Percentiles rank a stretch among this genome's conserved stretches.
These are phyloP conservation scores for Ctenomys sociabilis DNA, from an alignment of 2,113 vertebrate species.

Conservation along the genomic window DNA sequence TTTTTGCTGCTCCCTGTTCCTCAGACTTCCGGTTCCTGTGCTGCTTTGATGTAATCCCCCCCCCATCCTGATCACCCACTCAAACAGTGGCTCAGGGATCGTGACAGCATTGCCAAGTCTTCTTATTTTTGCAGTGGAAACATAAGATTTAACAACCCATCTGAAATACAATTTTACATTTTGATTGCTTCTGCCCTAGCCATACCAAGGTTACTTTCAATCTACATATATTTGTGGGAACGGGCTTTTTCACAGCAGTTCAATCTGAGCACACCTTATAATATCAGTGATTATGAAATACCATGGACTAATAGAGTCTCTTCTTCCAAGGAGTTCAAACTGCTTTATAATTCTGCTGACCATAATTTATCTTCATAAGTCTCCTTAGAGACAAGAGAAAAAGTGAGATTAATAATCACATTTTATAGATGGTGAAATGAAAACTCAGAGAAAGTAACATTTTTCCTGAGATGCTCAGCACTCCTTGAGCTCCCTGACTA, in stretches of 20 bases:
- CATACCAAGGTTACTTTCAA: constrained; percentile 73
- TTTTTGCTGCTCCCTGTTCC: background rate
- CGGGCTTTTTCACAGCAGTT: constrained; percentile 59
- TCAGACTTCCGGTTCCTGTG: background rate
- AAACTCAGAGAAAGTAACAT: constrained; percentile 61
- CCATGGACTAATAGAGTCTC: constrained; percentile 59
- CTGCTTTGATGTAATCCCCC: background rate
- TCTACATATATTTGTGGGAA: constrained; percentile 76
- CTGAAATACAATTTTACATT: constrained; percentile 76
- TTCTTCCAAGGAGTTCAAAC: constrained; percentile 74
- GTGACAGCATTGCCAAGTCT: constrained; percentile 9
- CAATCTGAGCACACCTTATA: constrained; percentile 66
- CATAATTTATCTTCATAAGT: constrained; percentile 75
- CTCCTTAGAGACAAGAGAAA: constrained; percentile 53
- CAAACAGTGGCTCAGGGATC: constrained; percentile 11
- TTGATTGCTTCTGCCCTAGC: constrained; percentile 78
- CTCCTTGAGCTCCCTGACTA: background rate
- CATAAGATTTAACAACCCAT: constrained; percentile 72
- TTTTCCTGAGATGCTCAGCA: constrained; percentile 46
- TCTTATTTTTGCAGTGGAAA: constrained; percentile 61
- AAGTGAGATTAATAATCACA: constrained; percentile 75
- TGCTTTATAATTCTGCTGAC: constrained; percentile 68
- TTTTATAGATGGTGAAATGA: constrained; percentile 75
- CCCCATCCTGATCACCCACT: background rate
- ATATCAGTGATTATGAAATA: constrained; percentile 74